A percentile compares a stretch with the other conserved stretches of the same genome.
Conservation (phyloP, 1,140 invertebrate species). For the Drosophila ironensis region DNA sequence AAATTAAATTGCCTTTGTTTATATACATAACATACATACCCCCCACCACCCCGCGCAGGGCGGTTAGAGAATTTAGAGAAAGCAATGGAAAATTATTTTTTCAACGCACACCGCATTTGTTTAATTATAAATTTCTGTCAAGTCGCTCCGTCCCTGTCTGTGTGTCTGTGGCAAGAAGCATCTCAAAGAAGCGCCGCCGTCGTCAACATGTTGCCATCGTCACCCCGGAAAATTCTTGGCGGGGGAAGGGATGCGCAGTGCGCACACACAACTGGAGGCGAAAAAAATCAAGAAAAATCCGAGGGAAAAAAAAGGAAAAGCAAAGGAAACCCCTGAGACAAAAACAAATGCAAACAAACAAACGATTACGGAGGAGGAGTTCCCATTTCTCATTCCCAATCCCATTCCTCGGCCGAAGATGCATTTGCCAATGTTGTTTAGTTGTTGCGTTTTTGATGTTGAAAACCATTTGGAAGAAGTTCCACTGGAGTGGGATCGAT, state of each 20-base stretch:
- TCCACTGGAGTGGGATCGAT: constrained; percentile 9
- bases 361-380: constrained; percentile 23
- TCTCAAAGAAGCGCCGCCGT: constrained; percentile 70
- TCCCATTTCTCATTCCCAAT: constrained; percentile 7
- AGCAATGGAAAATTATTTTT: constrained; percentile 69
- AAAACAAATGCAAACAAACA: constrained; percentile 43
- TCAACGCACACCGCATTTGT: constrained; percentile 70
- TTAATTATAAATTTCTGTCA: constrained; percentile 80
- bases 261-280: constrained; percentile 11
- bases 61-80: constrained; percentile 70
- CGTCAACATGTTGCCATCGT: constrained; percentile 69
- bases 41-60: too few relatives aligned
- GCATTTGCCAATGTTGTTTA: constrained; percentile 46
- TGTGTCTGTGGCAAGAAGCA: constrained; percentile 13
- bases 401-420: constrained; percentile 2
- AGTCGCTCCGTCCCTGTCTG: constrained; percentile 41
- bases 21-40: constrained; percentile 70
- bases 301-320: neutral
- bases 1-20: constrained; percentile 77
- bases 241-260: constrained; percentile 8
- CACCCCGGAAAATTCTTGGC: constrained; percentile 26
- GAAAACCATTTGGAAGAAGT: neutral
- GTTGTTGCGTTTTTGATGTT: constrained; percentile 41
- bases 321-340: constrained; percentile 12
- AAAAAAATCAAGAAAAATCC: neutral